phyloP scores from a whole-genome alignment of 1,140 invertebrate species.

The Brachionus calyciflorus region DNA sequence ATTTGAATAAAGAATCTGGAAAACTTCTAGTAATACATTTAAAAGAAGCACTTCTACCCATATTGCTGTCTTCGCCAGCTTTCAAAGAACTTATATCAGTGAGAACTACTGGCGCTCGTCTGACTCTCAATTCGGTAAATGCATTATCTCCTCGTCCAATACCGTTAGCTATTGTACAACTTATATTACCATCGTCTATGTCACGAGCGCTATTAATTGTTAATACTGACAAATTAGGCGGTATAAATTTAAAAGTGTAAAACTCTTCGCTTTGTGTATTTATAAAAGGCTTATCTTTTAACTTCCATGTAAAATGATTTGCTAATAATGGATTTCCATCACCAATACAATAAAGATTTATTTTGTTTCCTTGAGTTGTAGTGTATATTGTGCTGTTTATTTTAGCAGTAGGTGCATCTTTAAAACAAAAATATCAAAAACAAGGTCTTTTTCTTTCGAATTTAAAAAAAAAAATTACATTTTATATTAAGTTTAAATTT shows the following conservation, averaged over 20 bases:
- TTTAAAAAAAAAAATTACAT: slow-evolving; percentile 16
- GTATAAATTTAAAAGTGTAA: slow-evolving; percentile 29
- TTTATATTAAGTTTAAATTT: slow-evolving; percentile 20
- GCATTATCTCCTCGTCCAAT: slow-evolving; percentile 25
- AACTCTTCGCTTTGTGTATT: slow-evolving; percentile 4
- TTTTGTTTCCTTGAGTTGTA: background rate
- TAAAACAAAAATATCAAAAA: background rate
- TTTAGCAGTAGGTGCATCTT: slow-evolving; percentile 42
- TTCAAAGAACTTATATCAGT: slow-evolving; percentile 15
- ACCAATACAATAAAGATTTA: background rate
- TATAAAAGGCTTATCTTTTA: background rate
- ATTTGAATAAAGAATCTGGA: slow-evolving; percentile 27
- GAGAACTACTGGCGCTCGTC: background rate
- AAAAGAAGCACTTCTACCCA: slow-evolving; percentile 22
- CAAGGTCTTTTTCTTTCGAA: background rate
- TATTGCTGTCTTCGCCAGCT: slow-evolving; percentile 35
- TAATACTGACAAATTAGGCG: slow-evolving; percentile 37
- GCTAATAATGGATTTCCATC: slow-evolving; percentile 26
- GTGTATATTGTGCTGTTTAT: background rate
- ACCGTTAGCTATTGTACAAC: slow-evolving; percentile 5
- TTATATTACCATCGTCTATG: slow-evolving; percentile 37
- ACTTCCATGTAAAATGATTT: slow-evolving; percentile 32
- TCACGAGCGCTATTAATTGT: slow-evolving; percentile 13
- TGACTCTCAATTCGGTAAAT: slow-evolving; percentile 22
- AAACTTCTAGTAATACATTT: slow-evolving; percentile 15